phyloP scores from a whole-genome alignment of 2,797 vertebrate species.

The Paramormyrops hopkinsi region DNA sequence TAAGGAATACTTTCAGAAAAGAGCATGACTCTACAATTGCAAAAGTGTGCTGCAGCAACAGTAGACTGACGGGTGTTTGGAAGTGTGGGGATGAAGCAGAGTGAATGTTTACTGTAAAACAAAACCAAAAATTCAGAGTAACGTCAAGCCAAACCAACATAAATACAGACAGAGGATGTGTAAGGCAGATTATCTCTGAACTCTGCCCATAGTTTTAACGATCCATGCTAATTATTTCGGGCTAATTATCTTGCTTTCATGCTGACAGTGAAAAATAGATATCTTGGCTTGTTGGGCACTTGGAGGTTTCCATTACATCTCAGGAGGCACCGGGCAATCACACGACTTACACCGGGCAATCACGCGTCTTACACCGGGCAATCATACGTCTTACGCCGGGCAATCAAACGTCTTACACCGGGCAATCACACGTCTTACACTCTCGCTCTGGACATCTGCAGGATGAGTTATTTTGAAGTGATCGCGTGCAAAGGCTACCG shows the following conservation, averaged over 20 bases:
- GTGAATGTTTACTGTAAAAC: neutral
- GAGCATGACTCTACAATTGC: neutral
- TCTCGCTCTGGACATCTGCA: slow-evolving; percentile 42
- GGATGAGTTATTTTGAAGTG: slow-evolving; percentile 59
- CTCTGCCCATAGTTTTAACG: slow-evolving; percentile 42
- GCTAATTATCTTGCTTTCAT: slow-evolving; percentile 59
- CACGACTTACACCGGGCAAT: too few relatives aligned
- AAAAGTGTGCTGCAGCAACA: neutral
- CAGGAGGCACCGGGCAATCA: neutral
- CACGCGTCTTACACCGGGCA: too few relatives aligned
- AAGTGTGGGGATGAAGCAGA: neutral
- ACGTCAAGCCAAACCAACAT: slow-evolving; percentile 10
- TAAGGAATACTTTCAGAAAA: neutral
- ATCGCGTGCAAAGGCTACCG: slow-evolving; percentile 54
- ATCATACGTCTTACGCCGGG: too few relatives aligned
- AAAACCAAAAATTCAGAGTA: neutral
- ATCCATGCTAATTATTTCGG: slow-evolving; percentile 68
- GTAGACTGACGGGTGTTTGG: neutral
- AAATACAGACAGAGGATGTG: slow-evolving; percentile 7
- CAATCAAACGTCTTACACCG: slow-evolving; percentile 23
- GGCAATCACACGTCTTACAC: slow-evolving; percentile 24
- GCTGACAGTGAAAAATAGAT: neutral
- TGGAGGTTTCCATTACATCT: slow-evolving; percentile 35
- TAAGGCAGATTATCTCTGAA: slow-evolving; percentile 49
- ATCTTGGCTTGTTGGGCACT: slow-evolving; percentile 19